A percentile compares a stretch with the other conserved stretches of the same genome.
These are phyloP conservation scores for Pleuronectes platessa DNA, from an alignment of 2,113 vertebrate species.

Conservation along the genomic window DNA sequence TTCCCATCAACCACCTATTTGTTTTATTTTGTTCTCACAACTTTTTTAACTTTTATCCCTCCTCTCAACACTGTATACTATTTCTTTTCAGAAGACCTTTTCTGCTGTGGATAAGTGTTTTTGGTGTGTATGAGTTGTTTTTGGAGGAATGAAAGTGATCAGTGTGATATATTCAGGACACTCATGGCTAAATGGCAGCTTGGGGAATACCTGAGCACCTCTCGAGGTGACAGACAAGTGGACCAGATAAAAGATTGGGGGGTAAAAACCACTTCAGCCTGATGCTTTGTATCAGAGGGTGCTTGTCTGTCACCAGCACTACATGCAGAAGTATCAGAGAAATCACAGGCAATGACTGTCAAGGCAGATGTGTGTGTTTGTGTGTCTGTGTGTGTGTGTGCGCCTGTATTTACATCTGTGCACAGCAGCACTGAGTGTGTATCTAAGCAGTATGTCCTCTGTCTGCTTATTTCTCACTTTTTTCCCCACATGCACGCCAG, in stretches of 20 bases:
- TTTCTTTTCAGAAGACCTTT: neutral
- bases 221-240: conserved; percentile 61
- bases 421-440: neutral
- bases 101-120: neutral
- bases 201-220: conserved; percentile 23
- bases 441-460: neutral
- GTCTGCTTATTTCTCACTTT: conserved; percentile 23
- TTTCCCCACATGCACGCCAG: neutral
- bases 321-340: conserved; percentile 15
- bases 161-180: conserved; percentile 25
- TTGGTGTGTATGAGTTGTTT: neutral
- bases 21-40: neutral
- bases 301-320: conserved; percentile 37
- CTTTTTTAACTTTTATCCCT: no score
- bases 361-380: neutral
- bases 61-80: neutral
- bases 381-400: conserved; percentile 5
- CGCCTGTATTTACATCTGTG: conserved; percentile 22
- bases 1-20: neutral
- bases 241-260: conserved; percentile 25
- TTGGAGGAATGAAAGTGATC: conserved; percentile 34
- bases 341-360: conserved; percentile 3
- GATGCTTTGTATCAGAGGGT: conserved; percentile 53
- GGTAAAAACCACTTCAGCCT: conserved; percentile 26
- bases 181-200: conserved; percentile 38